phyloP scores from a whole-genome alignment of 2,113 vertebrate genomes.

The Xenopus tropicalis region UCB_Xtro_10.0 CM004447.2:4744001-4744500 shows the following conservation, averaged over 20 bases:
- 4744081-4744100: not conserved
- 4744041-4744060: constrained; percentile 12
- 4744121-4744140: constrained; percentile 8
- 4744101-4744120: not conserved
- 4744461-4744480: too few species aligned
- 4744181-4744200: too few species aligned
- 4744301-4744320: too few species aligned
- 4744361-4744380: too few species aligned
- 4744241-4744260: constrained; percentile 6
- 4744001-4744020: not conserved
- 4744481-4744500: too few species aligned
- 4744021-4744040: constrained; percentile 8
- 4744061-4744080: constrained; percentile 8
- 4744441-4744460: too few species aligned
- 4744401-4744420: too few species aligned
- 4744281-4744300: not conserved
- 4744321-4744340: too few species aligned
- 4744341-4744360: too few species aligned
- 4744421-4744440: too few species aligned
- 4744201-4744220: too few species aligned
- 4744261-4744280: not conserved
- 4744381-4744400: too few species aligned
- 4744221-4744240: not conserved
- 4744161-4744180: constrained; percentile 15
- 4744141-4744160: constrained; percentile 11